Evolutionary conservation across 1,140 invertebrate genomes (phyloP).

Genomic region (Trachelipus rathkii): DNA sequence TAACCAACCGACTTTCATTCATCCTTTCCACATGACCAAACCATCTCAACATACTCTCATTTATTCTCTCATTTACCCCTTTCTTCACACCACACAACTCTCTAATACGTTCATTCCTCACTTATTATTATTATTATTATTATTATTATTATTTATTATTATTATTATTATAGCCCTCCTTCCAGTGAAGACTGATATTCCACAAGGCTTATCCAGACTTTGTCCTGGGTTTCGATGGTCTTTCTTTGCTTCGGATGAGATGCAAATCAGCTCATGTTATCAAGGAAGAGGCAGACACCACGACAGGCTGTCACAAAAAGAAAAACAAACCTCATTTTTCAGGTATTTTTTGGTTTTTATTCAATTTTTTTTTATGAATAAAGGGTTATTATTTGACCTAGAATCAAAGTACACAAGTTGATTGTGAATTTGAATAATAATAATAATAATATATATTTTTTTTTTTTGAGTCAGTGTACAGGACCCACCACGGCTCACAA

Average conservation of each 20-base stretch:
- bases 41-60: no score
- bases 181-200: constrained; percentile 74
- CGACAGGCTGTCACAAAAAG: constrained; percentile 38
- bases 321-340: constrained; percentile 37
- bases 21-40: no score
- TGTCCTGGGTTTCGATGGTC: constrained; percentile 83
- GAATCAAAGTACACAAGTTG: no score
- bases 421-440: no score
- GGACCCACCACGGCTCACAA: no score
- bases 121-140: no score
- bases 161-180: constrained; percentile 67
- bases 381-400: no score
- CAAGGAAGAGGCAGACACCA: constrained; percentile 38
- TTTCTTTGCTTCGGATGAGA: constrained; percentile 91
- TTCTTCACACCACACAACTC: no score
- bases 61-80: no score
- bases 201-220: constrained; percentile 53
- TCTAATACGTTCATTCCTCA: no score
- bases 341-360: constrained; percentile 7
- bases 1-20: no score
- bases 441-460: no score
- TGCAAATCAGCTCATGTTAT: constrained; percentile 51
- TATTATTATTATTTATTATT: neutral
- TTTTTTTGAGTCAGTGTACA: neutral
- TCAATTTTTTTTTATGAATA: neutral